phyloP scores from a whole-genome alignment of 2,888 invertebrate genomes.

The Zygaena filipendulae region DNA sequence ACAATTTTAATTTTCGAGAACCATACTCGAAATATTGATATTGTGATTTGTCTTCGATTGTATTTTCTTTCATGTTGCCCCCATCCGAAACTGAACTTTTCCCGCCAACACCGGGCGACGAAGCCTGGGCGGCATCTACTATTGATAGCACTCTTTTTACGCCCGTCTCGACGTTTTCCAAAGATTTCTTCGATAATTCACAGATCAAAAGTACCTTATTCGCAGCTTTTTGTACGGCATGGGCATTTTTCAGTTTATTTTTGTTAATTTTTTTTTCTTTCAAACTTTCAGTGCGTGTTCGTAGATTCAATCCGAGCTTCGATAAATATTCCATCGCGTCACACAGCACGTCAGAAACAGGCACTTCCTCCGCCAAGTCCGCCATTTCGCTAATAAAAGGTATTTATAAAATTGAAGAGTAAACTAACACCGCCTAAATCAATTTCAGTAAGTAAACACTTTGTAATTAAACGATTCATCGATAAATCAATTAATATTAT shows the following conservation, averaged over 20 bases:
- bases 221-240: slow-evolving; percentile 51
- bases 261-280: slow-evolving; percentile 43
- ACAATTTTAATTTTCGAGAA: slow-evolving; percentile 35
- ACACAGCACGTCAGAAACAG: slow-evolving; percentile 44
- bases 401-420: slow-evolving; percentile 9
- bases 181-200: slow-evolving; percentile 54
- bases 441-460: too few species aligned
- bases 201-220: slow-evolving; percentile 53
- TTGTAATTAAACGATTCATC: too few species aligned
- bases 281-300: slow-evolving; percentile 42
- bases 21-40: slow-evolving; percentile 33
- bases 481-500: too few species aligned
- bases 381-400: slow-evolving; percentile 33
- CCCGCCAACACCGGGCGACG: slow-evolving; percentile 24
- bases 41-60: slow-evolving; percentile 8
- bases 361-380: slow-evolving; percentile 36
- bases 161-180: slow-evolving; percentile 49
- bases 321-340: slow-evolving; percentile 56
- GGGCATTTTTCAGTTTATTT: slow-evolving; percentile 41
- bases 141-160: slow-evolving; percentile 37
- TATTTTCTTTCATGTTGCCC: slow-evolving; percentile 6
- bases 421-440: too few species aligned
- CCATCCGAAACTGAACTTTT: slow-evolving; percentile 16
- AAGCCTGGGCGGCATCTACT: slow-evolving; percentile 27
- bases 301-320: slow-evolving; percentile 53